phyloP scores from a whole-genome alignment of 2,113 vertebrate genomes.

The Lates calcarifer region DNA sequence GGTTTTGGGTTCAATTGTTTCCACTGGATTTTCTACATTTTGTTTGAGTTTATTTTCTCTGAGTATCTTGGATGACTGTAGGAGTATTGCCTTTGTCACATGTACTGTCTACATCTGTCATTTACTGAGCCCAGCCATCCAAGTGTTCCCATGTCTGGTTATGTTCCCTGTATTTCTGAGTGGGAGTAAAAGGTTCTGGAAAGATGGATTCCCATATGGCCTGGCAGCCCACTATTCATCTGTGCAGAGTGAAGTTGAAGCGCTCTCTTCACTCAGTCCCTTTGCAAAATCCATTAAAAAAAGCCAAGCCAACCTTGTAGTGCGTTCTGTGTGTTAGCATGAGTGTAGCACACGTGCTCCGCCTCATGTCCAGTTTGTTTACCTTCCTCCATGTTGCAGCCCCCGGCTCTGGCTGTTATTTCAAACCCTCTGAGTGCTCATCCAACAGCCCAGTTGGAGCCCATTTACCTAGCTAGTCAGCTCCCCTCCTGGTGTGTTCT shows the following conservation, averaged over 20 bases:
- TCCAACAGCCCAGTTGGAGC: not conserved
- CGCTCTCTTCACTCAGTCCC: not conserved
- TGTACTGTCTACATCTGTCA: constrained; percentile 4
- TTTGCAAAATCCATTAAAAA: not conserved
- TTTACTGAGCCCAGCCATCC: not conserved
- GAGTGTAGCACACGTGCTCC: constrained; percentile 3
- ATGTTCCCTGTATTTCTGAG: constrained; percentile 24
- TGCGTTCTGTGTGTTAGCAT: not conserved
- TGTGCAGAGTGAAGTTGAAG: constrained; percentile 46
- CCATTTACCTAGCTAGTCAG: not conserved
- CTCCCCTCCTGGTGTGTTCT: not conserved
- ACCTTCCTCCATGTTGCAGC: constrained; percentile 4
- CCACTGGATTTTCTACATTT: not conserved
- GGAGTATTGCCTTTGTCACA: not conserved
- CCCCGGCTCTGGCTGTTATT: constrained; percentile 2
- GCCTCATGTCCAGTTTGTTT: constrained; percentile 14
- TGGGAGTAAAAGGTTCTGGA: constrained; percentile 42
- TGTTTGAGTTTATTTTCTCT: not conserved
- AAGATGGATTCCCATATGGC: constrained; percentile 32
- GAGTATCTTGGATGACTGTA: not conserved
- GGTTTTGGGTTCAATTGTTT: constrained; percentile 22
- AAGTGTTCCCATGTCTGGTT: constrained; percentile 15
- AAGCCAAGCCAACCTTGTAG: not conserved
- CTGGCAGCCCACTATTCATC: constrained; percentile 61
- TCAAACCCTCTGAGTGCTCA: constrained; percentile 4